Evolutionary conservation across 2,113 vertebrate species (phyloP).

Genomic region (Melanostigma gelatinosum): DNA sequence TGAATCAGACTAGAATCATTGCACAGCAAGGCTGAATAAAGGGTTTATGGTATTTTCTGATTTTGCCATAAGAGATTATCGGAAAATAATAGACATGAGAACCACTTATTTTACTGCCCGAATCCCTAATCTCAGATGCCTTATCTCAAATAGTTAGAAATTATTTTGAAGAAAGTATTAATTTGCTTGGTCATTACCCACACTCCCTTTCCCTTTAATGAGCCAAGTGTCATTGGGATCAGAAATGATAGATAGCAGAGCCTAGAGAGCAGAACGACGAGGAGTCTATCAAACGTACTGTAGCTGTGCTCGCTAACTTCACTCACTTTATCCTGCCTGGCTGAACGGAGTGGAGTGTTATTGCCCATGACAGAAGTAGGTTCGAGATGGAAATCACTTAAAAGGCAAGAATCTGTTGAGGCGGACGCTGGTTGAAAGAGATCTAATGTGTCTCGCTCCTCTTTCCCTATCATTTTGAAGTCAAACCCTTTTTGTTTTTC

Average conservation of each 20-base stretch:
- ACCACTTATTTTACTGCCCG: conserved; percentile 12
- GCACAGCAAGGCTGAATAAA: background rate
- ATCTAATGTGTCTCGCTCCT: conserved; percentile 53
- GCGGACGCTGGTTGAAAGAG: conserved; percentile 44
- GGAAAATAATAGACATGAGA: conserved; percentile 13
- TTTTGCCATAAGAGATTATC: background rate
- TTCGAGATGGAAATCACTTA: conserved; percentile 71
- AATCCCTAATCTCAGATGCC: background rate
- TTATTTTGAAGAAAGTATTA: conserved; percentile 23
- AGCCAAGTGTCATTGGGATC: conserved; percentile 56
- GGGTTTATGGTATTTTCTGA: background rate
- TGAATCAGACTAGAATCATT: background rate
- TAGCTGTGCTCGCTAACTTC: conserved; percentile 37
- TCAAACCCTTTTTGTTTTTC: conserved; percentile 50
- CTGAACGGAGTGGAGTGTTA: conserved; percentile 62
- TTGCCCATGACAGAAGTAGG: conserved; percentile 68
- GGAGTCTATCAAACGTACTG: conserved; percentile 59
- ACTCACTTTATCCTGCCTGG: conserved; percentile 47
- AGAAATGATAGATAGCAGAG: conserved; percentile 38
- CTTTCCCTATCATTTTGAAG: conserved; percentile 59
- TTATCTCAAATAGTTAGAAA: conserved; percentile 11
- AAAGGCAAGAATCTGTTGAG: conserved; percentile 67
- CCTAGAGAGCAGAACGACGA: conserved; percentile 45
- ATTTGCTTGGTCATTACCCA: conserved; percentile 33
- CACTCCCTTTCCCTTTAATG: conserved; percentile 50